Conservation (phyloP, 2,888 invertebrate genomes). For the Nomada fabriciana region DNA sequence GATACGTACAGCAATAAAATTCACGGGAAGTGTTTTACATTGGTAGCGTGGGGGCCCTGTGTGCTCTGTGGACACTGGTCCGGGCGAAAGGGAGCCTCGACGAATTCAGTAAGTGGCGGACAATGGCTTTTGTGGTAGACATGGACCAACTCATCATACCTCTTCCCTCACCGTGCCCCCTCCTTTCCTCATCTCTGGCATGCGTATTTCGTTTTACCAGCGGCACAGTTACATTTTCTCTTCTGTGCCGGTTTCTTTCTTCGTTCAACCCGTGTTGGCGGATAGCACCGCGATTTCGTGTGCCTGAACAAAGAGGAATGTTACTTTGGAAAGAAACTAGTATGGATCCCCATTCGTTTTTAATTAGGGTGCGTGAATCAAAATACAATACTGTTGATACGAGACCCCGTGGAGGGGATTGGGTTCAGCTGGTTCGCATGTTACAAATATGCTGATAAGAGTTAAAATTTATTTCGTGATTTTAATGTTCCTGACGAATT, state of each 20-base stretch:
- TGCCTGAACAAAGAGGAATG: constrained; percentile 19
- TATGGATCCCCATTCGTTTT: constrained; percentile 17
- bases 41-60: constrained; percentile 68
- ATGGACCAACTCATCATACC: constrained; percentile 74
- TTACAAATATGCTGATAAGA: no score
- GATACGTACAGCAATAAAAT: constrained; percentile 79
- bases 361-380: not conserved
- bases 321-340: constrained; percentile 18
- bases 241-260: constrained; percentile 37
- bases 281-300: constrained; percentile 37
- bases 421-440: not conserved
- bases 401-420: not conserved
- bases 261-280: constrained; percentile 31
- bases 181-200: constrained; percentile 59
- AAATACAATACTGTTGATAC: not conserved
- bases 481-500: no score
- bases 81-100: constrained; percentile 72
- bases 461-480: no score
- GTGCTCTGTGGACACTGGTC: constrained; percentile 55
- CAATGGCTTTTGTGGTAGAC: constrained; percentile 79
- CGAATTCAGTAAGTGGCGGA: constrained; percentile 83
- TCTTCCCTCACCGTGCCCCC: constrained; percentile 22
- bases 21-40: constrained; percentile 82
- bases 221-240: constrained; percentile 61
- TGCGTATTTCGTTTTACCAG: constrained; percentile 66